These are phyloP conservation scores for Drosophila subsilvestris DNA, from an alignment of 2,888 invertebrate species.

Conservation along the genomic window DNA sequence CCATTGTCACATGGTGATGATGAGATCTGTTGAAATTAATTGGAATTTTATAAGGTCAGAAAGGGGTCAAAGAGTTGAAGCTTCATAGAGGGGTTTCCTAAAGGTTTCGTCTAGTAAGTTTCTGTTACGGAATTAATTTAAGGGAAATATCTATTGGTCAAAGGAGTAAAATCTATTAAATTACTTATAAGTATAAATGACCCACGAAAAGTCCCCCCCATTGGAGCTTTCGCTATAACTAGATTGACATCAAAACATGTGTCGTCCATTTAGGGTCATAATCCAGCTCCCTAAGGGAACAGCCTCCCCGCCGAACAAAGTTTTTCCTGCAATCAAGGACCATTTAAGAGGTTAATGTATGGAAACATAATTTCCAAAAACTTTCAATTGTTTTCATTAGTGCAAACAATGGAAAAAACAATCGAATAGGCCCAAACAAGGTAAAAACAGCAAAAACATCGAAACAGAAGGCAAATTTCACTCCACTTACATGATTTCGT, in stretches of 20 bases:
- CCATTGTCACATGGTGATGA: not conserved
- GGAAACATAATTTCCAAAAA: conserved; percentile 45
- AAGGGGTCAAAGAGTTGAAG: not conserved
- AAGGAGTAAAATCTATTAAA: not conserved
- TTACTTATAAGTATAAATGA: no score
- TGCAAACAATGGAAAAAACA: conserved; percentile 23
- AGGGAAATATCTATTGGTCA: no score
- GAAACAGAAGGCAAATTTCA: conserved; percentile 63
- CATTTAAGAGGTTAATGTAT: conserved; percentile 40
- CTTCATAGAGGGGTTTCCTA: not conserved
- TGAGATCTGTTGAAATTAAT: not conserved
- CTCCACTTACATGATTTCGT: conserved; percentile 78
- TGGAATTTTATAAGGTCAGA: not conserved
- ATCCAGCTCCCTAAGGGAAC: not conserved
- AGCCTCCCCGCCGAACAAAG: not conserved
- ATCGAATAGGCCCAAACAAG: conserved; percentile 39
- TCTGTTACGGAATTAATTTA: no score
- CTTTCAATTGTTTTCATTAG: conserved; percentile 50
- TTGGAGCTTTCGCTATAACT: not conserved
- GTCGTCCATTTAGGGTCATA: not conserved
- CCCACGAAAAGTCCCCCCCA: not conserved
- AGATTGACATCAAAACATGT: not conserved
- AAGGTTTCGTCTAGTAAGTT: no score
- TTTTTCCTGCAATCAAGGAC: not conserved
- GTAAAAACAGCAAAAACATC: conserved; percentile 22